phyloP scores from a whole-genome alignment of 2,797 vertebrate species.

The Molossus molossus region DNA sequence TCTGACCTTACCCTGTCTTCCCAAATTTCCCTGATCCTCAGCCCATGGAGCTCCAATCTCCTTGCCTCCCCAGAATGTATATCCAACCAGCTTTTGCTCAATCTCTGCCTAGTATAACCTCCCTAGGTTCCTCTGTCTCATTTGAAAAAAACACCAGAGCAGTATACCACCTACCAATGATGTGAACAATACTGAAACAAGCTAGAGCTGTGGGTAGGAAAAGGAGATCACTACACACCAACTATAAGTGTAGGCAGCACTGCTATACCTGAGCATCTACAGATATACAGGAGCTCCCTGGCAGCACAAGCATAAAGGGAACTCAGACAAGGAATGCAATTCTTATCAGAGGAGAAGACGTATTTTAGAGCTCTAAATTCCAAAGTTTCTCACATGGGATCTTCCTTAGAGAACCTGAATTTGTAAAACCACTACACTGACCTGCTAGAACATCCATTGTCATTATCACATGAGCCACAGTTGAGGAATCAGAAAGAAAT shows the following conservation, averaged over 20 bases:
- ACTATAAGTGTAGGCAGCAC: not conserved
- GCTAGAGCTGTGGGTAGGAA: not conserved
- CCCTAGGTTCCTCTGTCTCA: not conserved
- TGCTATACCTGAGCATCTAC: not conserved
- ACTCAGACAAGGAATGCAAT: not conserved
- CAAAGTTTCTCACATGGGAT: not conserved
- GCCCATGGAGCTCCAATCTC: not conserved
- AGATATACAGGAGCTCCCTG: not conserved
- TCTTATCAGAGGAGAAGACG: not conserved
- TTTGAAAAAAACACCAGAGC: not conserved
- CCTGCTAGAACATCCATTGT: not conserved
- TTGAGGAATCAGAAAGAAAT: not conserved
- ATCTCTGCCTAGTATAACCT: not conserved
- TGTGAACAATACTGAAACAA: not conserved
- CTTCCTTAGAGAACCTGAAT: not conserved
- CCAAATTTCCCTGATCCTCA: not conserved
- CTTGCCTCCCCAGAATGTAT: not conserved
- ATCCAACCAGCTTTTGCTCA: not conserved
- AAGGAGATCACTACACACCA: not conserved
- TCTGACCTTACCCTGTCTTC: not conserved
- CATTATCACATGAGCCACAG: not conserved
- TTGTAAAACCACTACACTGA: not conserved
- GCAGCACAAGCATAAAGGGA: not conserved
- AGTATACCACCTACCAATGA: not conserved
- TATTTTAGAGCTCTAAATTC: conserved; percentile 23